Conservation (phyloP, 2,113 vertebrate species). For the Sinocyclocheilus anshuiensis region DNA sequence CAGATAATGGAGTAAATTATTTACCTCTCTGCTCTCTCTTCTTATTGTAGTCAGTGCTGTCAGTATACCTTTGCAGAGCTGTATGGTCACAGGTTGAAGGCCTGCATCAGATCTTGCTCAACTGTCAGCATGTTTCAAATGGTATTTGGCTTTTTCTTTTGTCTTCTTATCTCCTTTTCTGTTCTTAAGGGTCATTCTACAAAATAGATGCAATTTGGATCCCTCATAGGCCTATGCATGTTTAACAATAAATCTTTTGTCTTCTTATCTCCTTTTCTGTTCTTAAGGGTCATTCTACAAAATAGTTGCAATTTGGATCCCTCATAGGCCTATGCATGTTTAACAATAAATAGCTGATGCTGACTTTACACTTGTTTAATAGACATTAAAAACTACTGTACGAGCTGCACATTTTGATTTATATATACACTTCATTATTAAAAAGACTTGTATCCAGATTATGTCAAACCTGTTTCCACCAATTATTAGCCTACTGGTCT, state of each 20-base stretch:
- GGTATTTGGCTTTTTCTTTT: conserved; percentile 49
- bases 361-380: background rate
- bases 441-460: too few species aligned
- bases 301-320: background rate
- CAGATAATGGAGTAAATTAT: conserved; percentile 99
- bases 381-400: too few species aligned
- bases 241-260: background rate
- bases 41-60: conserved; percentile 69
- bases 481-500: too few species aligned
- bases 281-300: background rate
- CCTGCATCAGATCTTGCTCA: conserved; percentile 90
- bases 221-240: background rate
- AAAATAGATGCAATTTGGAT: background rate
- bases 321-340: background rate
- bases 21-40: conserved; percentile 67
- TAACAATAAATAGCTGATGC: background rate
- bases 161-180: background rate
- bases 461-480: too few species aligned
- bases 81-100: conserved; percentile 86
- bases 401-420: too few species aligned
- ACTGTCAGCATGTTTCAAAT: conserved; percentile 78
- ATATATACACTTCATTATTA: too few species aligned
- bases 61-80: conserved; percentile 70
- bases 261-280: too few species aligned
- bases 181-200: background rate